A percentile compares a stretch with the other conserved stretches of the same genome.
Evolutionary conservation across 1,140 invertebrate species (phyloP).

Genomic region (Drosophila fuyamai): DNA sequence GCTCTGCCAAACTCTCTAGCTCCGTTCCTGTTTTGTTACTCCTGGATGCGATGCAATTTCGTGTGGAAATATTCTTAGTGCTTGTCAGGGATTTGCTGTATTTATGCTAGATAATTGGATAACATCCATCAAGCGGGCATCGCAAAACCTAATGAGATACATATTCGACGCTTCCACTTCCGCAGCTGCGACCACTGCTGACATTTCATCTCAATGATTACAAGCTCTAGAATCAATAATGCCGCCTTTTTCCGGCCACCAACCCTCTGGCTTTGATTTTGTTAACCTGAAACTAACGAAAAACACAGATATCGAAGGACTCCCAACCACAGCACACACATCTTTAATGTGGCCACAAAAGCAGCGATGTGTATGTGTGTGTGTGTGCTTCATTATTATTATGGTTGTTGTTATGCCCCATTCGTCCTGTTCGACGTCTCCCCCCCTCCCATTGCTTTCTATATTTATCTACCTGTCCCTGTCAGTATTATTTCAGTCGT

Average conservation of each 20-base stretch:
- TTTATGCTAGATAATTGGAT: slow-evolving; percentile 42
- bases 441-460: too few species aligned
- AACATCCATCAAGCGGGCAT: slow-evolving; percentile 32
- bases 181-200: slow-evolving; percentile 29
- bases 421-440: slow-evolving; percentile 29
- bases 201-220: slow-evolving; percentile 45
- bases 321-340: slow-evolving; percentile 53
- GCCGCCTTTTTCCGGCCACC: slow-evolving; percentile 8
- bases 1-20: neutral
- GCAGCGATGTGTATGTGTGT: slow-evolving; percentile 8
- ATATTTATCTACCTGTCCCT: slow-evolving; percentile 27
- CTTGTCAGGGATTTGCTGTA: slow-evolving; percentile 8
- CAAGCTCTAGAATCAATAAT: slow-evolving; percentile 27
- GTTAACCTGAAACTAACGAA: slow-evolving; percentile 76
- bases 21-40: slow-evolving; percentile 38
- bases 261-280: slow-evolving; percentile 59
- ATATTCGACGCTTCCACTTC: slow-evolving; percentile 17
- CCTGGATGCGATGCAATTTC: slow-evolving; percentile 42
- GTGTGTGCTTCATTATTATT: slow-evolving; percentile 68
- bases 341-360: slow-evolving; percentile 58
- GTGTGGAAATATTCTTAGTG: slow-evolving; percentile 17
- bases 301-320: slow-evolving; percentile 33
- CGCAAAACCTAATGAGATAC: slow-evolving; percentile 22
- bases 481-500: slow-evolving; percentile 68
- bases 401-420: slow-evolving; percentile 59